A percentile compares a stretch with the other conserved stretches of the same genome.
These are phyloP conservation scores for Sepiola atlantica DNA, from an alignment of 2,888 invertebrate genomes.

Conservation along the genomic window DNA sequence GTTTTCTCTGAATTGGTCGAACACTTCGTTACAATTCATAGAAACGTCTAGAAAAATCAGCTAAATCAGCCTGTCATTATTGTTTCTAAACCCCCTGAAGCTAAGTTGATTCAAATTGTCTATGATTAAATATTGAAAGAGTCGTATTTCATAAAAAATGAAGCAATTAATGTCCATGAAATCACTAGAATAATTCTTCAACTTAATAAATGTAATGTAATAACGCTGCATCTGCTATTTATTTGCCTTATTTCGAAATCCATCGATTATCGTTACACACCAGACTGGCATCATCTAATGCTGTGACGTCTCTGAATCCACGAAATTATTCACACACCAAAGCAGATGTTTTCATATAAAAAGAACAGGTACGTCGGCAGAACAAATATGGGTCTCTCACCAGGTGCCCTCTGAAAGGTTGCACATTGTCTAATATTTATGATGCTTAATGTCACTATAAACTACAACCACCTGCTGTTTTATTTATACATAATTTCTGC, in stretches of 20 bases:
- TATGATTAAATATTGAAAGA: neutral
- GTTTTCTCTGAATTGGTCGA: neutral
- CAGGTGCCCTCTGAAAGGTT: neutral
- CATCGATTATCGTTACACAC: neutral
- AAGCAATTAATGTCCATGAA: neutral
- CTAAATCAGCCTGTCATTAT: neutral
- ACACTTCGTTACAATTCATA: neutral
- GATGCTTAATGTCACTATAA: slow-evolving; percentile 4
- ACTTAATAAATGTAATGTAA: neutral
- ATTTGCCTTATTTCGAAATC: neutral
- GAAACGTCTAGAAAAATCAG: neutral
- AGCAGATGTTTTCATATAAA: neutral
- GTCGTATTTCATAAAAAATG: neutral
- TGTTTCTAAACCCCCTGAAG: neutral
- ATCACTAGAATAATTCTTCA: neutral
- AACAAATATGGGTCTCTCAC: neutral
- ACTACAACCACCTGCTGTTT: neutral
- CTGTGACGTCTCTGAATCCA: neutral
- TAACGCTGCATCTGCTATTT: neutral
- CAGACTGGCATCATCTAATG: slow-evolving; percentile 15
- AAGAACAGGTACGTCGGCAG: neutral
- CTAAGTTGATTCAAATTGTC: neutral
- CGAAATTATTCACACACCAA: neutral
- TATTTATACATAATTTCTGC: neutral
- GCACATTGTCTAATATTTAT: slow-evolving; percentile 9